A percentile compares a stretch with the other conserved stretches of the same genome.
These are phyloP conservation scores for Pinna nobilis DNA, from an alignment of 1,140 invertebrate species.

Conservation along the genomic window DNA sequence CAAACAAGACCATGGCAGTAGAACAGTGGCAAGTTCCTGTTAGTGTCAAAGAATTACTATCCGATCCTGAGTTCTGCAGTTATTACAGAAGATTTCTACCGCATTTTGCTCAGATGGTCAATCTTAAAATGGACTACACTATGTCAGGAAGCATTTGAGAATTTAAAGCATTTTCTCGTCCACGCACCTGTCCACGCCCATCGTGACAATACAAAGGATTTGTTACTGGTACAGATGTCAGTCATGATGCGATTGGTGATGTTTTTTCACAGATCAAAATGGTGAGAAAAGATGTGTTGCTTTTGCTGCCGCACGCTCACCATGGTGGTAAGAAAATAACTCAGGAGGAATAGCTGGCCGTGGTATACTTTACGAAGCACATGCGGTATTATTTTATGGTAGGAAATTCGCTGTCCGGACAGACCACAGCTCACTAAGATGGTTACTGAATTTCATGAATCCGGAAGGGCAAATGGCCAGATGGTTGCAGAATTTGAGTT, in stretches of 20 bases:
- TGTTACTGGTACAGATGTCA: too few relatives aligned
- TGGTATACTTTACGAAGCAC: constrained; percentile 11
- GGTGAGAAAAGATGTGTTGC: constrained; percentile 5
- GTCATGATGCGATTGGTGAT: background rate
- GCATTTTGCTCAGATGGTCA: too few relatives aligned
- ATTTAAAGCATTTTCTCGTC: too few relatives aligned
- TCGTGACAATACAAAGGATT: too few relatives aligned
- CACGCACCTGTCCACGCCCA: too few relatives aligned
- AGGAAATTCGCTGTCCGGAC: background rate
- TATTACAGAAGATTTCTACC: too few relatives aligned
- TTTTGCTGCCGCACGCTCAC: background rate
- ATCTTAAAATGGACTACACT: too few relatives aligned
- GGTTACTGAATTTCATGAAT: background rate
- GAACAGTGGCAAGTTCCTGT: constrained; percentile 59
- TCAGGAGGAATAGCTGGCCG: constrained; percentile 9
- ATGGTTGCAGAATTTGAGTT: constrained; percentile 49
- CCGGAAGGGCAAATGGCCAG: constrained; percentile 27
- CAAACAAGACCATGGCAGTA: too few relatives aligned
- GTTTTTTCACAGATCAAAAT: constrained; percentile 8
- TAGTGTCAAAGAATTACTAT: constrained; percentile 52
- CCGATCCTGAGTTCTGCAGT: too few relatives aligned
- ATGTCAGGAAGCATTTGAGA: too few relatives aligned
- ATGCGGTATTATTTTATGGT: background rate
- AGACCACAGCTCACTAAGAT: background rate
- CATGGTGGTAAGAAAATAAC: background rate